phyloP scores from a whole-genome alignment of 1,140 invertebrate genomes.

The Conus ventricosus region DNA sequence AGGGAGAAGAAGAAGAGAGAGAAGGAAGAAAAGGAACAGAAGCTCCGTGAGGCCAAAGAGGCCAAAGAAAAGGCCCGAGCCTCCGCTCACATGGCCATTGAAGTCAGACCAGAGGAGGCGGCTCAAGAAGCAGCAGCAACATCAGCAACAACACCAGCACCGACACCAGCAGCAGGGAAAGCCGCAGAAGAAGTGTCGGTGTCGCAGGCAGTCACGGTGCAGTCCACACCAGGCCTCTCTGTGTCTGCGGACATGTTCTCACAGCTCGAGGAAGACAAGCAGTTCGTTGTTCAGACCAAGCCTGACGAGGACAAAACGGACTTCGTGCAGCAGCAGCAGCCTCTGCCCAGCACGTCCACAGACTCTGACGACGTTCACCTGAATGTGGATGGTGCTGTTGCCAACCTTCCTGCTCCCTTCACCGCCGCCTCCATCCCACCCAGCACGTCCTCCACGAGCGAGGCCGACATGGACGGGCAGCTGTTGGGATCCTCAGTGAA shows the following conservation, averaged over 20 bases:
- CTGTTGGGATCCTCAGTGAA: background rate
- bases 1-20: slow-evolving; percentile 28
- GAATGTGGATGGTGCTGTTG: background rate
- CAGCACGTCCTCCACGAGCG: background rate
- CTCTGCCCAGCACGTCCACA: background rate
- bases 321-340: background rate
- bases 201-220: background rate
- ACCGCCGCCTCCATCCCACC: background rate
- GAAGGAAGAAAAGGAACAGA: slow-evolving; percentile 11
- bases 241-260: too few relatives aligned
- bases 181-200: background rate
- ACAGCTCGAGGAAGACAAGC: background rate
- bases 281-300: background rate
- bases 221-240: background rate
- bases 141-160: background rate
- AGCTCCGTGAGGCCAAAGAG: background rate
- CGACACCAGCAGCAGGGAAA: background rate
- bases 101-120: background rate
- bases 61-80: background rate
- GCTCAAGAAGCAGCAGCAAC: background rate
- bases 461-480: background rate
- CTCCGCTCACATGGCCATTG: background rate
- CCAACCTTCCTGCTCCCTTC: background rate
- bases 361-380: background rate
- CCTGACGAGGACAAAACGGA: too few relatives aligned